Evolutionary conservation across 2,888 invertebrate genomes (phyloP), one percentile per base, ranked within the genome.

Genomic region (Achlya flavicornis): DNA sequence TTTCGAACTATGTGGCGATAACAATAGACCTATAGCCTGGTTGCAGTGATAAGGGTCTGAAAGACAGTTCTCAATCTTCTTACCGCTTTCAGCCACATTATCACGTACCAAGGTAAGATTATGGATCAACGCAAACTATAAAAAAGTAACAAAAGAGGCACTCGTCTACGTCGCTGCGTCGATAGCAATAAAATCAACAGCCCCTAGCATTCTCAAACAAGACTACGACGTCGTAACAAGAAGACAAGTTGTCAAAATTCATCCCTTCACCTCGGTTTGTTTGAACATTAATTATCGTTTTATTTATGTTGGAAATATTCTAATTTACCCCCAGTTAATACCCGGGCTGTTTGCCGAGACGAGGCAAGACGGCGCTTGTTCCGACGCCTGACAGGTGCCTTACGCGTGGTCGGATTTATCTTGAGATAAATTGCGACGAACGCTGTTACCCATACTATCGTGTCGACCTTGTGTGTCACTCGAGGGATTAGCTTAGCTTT

Each of bases 281-380:
- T 86, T 86, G 81, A 86, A 83, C 85, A 86, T 86, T 88, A 88
- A 89, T 90, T 90, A 87, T 85, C 81, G 85, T 83, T 89, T 85
- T 88, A 88, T 90, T 90, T 90, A 89, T 85, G 87, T 88, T 86
- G 76, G 81, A 83, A 88, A 89, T 89, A 89, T 90, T 90, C 86
- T 87, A 89, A 90, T 88, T 89, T 85, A 85, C 84, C 80, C 80
- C 73, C 73, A 83, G 87, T 84, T 87, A 87, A 88, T 88, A 85
- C 85, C 85, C 78, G 75, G 73, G 81, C 74, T 76, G 53, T 53
- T 53, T 53, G 19, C 53, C 78, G 77, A 81, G 85, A 85, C 81
- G 84, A 86, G 83, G 84, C 87, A 84, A 86, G 85, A 83, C 85
- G 85, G 81, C 84, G 79, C 84, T 83, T 75, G 85, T 87, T 87